Evolutionary conservation across 1,140 invertebrate genomes (phyloP).

Genomic region (Lucilia sericata): DNA sequence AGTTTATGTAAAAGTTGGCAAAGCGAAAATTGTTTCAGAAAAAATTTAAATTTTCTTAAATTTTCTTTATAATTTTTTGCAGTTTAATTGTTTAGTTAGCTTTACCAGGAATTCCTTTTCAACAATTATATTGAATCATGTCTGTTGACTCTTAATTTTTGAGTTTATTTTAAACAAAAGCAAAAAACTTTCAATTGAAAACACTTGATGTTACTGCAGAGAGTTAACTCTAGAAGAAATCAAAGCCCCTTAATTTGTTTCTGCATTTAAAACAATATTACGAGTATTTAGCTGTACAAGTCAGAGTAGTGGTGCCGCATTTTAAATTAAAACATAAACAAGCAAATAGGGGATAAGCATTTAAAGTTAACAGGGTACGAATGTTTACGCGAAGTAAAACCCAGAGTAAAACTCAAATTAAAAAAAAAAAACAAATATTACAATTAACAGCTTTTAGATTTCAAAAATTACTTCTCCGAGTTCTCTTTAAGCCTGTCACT

Average conservation of each 20-base stretch:
- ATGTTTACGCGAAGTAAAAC: no score
- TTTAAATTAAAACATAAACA: slow-evolving; percentile 1
- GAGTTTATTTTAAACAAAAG: not conserved
- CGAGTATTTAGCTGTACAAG: not conserved
- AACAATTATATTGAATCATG: not conserved
- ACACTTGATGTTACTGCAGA: not conserved
- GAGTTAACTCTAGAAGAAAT: not conserved
- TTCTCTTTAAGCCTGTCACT: no score
- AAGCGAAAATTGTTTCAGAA: not conserved
- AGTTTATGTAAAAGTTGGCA: no score
- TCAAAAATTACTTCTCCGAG: no score
- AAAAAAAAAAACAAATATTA: no score
- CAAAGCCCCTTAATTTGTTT: not conserved
- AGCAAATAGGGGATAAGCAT: no score
- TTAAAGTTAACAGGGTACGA: no score
- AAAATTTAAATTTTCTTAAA: not conserved
- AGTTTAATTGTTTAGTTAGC: no score
- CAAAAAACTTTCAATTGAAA: slow-evolving; percentile 33
- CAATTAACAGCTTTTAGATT: no score
- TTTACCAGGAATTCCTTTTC: no score
- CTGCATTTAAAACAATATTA: not conserved
- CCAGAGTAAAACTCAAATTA: no score
- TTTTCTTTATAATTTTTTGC: no score
- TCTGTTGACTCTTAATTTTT: not conserved
- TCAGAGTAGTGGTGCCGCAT: not conserved